phyloP scores from a whole-genome alignment of 2,113 vertebrate species.

The Suricata suricatta region DNA sequence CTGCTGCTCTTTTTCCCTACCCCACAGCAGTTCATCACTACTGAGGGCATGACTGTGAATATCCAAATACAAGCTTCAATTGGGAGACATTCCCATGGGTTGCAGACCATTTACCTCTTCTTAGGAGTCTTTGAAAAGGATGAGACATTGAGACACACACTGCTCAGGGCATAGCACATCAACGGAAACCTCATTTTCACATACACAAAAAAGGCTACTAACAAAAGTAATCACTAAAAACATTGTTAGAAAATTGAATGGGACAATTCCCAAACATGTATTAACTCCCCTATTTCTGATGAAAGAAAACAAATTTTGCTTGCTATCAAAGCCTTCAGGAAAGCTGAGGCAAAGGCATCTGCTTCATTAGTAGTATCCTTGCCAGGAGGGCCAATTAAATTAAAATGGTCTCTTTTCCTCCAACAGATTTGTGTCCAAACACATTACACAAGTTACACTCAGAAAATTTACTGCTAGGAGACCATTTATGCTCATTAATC shows the following conservation, averaged over 20 bases:
- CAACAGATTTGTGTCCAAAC: constrained; percentile 32
- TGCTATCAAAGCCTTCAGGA: background rate
- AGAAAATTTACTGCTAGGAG: background rate
- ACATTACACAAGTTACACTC: constrained; percentile 9
- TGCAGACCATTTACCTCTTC: background rate
- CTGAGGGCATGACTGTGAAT: background rate
- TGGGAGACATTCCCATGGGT: background rate
- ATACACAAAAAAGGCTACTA: background rate
- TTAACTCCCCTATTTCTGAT: background rate
- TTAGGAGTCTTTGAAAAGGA: background rate
- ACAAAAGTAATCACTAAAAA: constrained; percentile 13
- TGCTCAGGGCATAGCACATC: background rate
- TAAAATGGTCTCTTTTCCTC: background rate
- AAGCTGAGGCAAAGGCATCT: constrained; percentile 30
- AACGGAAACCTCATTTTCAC: background rate
- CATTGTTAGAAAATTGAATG: background rate
- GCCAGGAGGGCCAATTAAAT: constrained; percentile 54
- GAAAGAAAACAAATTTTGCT: constrained; percentile 26
- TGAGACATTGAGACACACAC: background rate
- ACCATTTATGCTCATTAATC: background rate
- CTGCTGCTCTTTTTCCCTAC: background rate
- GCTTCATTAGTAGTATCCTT: constrained; percentile 50
- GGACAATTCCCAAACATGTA: background rate
- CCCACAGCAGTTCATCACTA: background rate
- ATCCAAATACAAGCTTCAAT: background rate